Evolutionary conservation across 2,888 invertebrate species (phyloP), one percentile per base, ranked within the genome.

Genomic region (Trissoscelio sp.): DNA sequence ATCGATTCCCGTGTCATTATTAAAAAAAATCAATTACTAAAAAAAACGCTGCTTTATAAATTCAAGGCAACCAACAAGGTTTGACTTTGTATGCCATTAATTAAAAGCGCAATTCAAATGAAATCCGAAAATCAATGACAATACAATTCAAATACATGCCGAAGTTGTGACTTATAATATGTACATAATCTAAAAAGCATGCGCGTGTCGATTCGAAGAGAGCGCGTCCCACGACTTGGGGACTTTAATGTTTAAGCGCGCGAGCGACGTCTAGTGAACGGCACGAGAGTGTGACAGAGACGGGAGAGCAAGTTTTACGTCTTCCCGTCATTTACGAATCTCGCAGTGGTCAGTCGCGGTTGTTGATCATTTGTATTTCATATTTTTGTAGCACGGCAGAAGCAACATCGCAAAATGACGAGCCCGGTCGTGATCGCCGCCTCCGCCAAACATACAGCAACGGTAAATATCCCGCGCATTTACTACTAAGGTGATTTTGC

Each of bases 371-470:
- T 70, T 72, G 66, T 51, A 72, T 73, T 72, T 79, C 72, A 11
- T 79, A 79, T 58, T 66, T 79, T 79, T 72, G 22, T 72, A 79
- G 66, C 37, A 44, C 72, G 72, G 42, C 57, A 57, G 64, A 55
- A 46, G 42, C 42, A 66, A 20, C 51, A 66, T 51, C 51, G 51
- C 24, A 85, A 73, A 79, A 91, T 91, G 90, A 86, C 94, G 81
- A 94, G 94, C 91, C 96, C 96, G 83, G 96, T 97, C 85, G 94
- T 97, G 88, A 94, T 97, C 88, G 94, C 96, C 88, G 96, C 97
- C 81, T 95, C 96, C 74, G 94, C 95, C 83, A 96, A 95, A 92
- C 97, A 97, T 88, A 96, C 97, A 31, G 96, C 96, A 24, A 96
- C 97, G 88, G 97, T 97, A 93, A 94, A 67, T 79, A 77, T 48